Evolutionary conservation across 2,888 invertebrate genomes (phyloP).

Genomic region (Carterocephalus palaemon): DNA sequence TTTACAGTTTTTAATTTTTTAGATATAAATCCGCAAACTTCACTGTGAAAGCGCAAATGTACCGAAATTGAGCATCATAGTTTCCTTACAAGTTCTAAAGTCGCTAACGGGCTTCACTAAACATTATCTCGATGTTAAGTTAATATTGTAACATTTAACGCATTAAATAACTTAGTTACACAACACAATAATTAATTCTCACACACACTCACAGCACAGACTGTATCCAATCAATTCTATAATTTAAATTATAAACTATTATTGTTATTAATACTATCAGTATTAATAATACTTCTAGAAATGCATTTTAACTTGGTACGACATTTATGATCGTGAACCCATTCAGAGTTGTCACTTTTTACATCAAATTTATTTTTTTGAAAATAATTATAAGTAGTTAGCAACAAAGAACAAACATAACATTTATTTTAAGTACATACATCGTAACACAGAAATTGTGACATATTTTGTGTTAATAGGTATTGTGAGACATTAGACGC

Average conservation of each 20-base stretch:
- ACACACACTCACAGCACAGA: conserved; percentile 73
- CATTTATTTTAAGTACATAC: conserved; percentile 65
- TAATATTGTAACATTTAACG: conserved; percentile 65
- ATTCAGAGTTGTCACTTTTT: conserved; percentile 40
- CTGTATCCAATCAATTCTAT: conserved; percentile 65
- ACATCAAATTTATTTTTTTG: conserved; percentile 56
- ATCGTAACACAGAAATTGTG: conserved; percentile 67
- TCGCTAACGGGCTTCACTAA: conserved; percentile 55
- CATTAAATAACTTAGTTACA: conserved; percentile 75
- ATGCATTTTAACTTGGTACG: conserved; percentile 77
- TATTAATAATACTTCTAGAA: conserved; percentile 77
- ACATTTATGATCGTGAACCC: conserved; percentile 50
- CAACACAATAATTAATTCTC: conserved; percentile 54
- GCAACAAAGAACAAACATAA: conserved; percentile 75
- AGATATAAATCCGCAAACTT: conserved; percentile 67
- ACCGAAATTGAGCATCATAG: conserved; percentile 71
- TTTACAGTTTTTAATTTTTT: conserved; percentile 59
- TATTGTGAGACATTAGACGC: conserved; percentile 69
- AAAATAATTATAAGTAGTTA: conserved; percentile 54
- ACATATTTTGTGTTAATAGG: conserved; percentile 71
- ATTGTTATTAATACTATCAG: too few species aligned
- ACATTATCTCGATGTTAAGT: conserved; percentile 48
- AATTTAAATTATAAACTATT: conserved; percentile 75
- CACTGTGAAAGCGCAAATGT: conserved; percentile 71
- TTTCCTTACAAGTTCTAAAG: conserved; percentile 44